Percentiles rank a stretch among this genome's conserved stretches.
Evolutionary conservation across 2,113 vertebrate species (phyloP).

Genomic region (Cyprichromis sp.): DNA sequence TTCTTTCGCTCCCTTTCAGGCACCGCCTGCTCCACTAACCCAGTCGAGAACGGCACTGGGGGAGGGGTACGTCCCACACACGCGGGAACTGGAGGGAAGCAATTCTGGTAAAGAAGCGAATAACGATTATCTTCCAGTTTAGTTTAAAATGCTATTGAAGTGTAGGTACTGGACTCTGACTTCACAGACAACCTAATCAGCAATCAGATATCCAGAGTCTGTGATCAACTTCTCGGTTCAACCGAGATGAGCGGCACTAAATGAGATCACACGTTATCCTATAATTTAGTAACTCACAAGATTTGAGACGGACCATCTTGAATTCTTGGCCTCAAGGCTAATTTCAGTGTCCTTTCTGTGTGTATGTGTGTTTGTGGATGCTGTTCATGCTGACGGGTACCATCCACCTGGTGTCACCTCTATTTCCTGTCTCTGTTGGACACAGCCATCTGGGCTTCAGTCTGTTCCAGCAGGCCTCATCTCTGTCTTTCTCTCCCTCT

Average conservation of each 20-base stretch:
- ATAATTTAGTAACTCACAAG: not conserved
- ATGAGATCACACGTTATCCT: not conserved
- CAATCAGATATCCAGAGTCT: not conserved
- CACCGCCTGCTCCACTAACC: conserved; percentile 39
- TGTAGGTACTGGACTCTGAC: not conserved
- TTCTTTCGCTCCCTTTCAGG: conserved; percentile 9
- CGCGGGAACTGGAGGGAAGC: not conserved
- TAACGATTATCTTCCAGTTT: not conserved
- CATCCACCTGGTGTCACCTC: conserved; percentile 63
- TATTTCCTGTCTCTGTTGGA: conserved; percentile 57
- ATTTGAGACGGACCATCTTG: not conserved
- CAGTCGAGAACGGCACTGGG: conserved; percentile 1
- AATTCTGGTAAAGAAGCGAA: not conserved
- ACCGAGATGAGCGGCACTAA: not conserved
- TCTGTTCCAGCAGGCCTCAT: conserved; percentile 58
- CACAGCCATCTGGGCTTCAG: conserved; percentile 69
- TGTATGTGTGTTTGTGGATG: not conserved
- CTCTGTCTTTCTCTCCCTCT: not conserved
- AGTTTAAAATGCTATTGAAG: not conserved
- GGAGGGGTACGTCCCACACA: not conserved
- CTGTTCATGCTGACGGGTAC: conserved; percentile 14
- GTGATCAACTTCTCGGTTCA: not conserved
- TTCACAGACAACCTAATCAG: not conserved
- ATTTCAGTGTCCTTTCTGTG: not conserved
- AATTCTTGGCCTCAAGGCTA: not conserved